Evolutionary conservation across 1,140 invertebrate genomes (phyloP).

Genomic region (Zaprionus nigranus): DNA sequence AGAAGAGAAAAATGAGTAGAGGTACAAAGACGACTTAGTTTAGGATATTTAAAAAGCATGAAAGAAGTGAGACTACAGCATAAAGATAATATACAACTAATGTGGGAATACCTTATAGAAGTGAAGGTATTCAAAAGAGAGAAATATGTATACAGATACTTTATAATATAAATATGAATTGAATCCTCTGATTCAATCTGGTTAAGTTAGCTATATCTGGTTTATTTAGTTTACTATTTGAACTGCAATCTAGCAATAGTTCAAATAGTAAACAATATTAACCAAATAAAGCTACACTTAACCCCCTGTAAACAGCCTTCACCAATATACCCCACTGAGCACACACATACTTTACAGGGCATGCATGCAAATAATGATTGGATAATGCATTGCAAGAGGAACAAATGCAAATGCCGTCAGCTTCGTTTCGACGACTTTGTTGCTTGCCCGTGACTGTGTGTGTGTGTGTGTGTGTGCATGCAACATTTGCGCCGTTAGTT

Average conservation of each 20-base stretch:
- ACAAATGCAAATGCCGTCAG: conserved; percentile 16
- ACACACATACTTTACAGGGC: conserved; percentile 1
- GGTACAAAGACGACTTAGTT: too few relatives aligned
- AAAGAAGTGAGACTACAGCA: too few relatives aligned
- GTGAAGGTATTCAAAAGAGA: too few relatives aligned
- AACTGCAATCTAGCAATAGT: too few relatives aligned
- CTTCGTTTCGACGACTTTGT: conserved; percentile 32
- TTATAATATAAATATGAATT: too few relatives aligned
- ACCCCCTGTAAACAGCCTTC: not conserved
- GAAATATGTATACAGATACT: too few relatives aligned
- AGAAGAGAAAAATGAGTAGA: not conserved
- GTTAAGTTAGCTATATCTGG: too few relatives aligned
- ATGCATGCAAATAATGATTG: conserved; percentile 34
- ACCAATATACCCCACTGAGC: not conserved
- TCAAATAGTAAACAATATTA: not conserved
- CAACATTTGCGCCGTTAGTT: conserved; percentile 15
- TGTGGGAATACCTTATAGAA: too few relatives aligned
- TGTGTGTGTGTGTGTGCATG: not conserved
- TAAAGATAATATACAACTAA: too few relatives aligned
- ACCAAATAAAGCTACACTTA: not conserved
- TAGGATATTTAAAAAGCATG: too few relatives aligned
- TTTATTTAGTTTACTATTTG: too few relatives aligned
- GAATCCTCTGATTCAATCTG: too few relatives aligned
- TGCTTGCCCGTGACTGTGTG: conserved; percentile 3
- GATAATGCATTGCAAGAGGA: conserved; percentile 16